phyloP scores from a whole-genome alignment of 2,888 invertebrate species.

The Acronicta leporina region DNA sequence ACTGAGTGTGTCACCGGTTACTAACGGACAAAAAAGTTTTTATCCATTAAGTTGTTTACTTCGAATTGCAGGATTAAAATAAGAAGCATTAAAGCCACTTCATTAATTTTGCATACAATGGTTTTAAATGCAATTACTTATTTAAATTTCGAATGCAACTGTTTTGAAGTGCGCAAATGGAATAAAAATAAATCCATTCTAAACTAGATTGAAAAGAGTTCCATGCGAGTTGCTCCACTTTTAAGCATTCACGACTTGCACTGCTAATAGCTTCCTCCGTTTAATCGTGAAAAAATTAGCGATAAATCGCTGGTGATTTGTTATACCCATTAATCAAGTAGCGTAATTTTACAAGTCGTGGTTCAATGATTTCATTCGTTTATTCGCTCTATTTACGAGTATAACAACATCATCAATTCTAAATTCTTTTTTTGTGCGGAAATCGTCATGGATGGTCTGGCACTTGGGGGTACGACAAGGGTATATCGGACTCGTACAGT shows the following conservation, averaged over 20 bases:
- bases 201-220: background rate
- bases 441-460: no score
- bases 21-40: background rate
- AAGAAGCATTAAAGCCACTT: background rate
- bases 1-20: background rate
- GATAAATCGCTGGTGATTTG: constrained; percentile 12
- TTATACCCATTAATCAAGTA: background rate
- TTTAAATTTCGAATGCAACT: background rate
- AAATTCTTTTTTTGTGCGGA: background rate
- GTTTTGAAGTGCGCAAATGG: background rate
- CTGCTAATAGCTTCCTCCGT: constrained; percentile 18
- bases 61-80: no score
- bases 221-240: background rate
- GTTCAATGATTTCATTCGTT: background rate
- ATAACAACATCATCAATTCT: constrained; percentile 1
- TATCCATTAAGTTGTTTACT: background rate
- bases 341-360: background rate
- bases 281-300: constrained; percentile 15
- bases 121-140: background rate
- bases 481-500: no score
- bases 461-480: no score
- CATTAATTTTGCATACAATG: background rate
- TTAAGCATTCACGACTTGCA: background rate
- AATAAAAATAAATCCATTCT: background rate
- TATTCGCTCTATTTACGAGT: constrained; percentile 4